These are phyloP conservation scores for Myotis vivesi DNA, from an alignment of 2,797 vertebrate species.

Conservation along the genomic window DNA sequence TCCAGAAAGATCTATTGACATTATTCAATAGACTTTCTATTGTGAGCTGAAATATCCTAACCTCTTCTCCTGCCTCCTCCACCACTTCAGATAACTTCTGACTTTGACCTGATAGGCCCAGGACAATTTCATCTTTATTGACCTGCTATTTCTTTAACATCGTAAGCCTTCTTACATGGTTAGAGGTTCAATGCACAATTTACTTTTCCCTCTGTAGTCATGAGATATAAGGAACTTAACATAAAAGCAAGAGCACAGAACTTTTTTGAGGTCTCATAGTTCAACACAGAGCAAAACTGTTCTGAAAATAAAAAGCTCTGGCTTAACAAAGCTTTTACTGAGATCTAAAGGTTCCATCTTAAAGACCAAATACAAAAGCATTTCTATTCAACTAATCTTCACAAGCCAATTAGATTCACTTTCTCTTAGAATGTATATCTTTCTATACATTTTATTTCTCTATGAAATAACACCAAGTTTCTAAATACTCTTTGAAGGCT, in stretches of 20 bases:
- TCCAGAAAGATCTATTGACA: neutral
- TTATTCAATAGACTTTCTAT: neutral
- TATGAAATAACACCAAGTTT: neutral
- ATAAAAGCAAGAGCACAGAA: slow-evolving; percentile 55
- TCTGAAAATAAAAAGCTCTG: slow-evolving; percentile 51
- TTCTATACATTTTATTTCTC: neutral
- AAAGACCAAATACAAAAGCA: slow-evolving; percentile 58
- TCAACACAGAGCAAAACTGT: slow-evolving; percentile 43
- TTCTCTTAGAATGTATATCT: slow-evolving; percentile 3
- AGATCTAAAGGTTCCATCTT: slow-evolving; percentile 50
- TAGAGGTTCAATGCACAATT: slow-evolving; percentile 21
- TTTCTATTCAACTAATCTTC: slow-evolving; percentile 46
- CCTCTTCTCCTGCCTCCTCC: neutral
- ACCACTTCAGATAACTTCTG: neutral
- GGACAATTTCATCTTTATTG: neutral
- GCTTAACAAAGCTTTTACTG: slow-evolving; percentile 62
- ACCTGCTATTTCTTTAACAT: neutral
- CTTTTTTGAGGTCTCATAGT: slow-evolving; percentile 45
- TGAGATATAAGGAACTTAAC: slow-evolving; percentile 54
- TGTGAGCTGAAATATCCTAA: neutral
- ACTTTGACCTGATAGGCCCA: neutral
- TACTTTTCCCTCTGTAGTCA: slow-evolving; percentile 1
- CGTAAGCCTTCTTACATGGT: neutral
- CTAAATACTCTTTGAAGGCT: neutral
- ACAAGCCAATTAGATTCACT: slow-evolving; percentile 43